Conservation (phyloP, 2,797 vertebrate genomes). For the Xiphophorus birchmanni region DNA sequence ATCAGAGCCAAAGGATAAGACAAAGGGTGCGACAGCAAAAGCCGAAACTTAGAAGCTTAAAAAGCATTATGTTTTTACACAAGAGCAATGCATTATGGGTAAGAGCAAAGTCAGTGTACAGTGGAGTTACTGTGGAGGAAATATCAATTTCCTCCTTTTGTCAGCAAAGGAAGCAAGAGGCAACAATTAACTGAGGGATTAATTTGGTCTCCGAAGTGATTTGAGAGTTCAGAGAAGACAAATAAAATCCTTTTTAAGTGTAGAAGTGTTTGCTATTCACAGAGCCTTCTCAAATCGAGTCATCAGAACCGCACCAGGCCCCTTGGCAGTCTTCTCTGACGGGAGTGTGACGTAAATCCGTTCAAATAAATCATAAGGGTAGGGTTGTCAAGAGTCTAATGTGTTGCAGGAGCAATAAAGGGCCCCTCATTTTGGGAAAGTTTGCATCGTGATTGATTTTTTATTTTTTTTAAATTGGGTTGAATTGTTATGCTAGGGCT, state of each 20-base stretch:
- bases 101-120: slow-evolving; percentile 8
- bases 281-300: background rate
- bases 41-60: background rate
- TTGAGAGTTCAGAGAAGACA: background rate
- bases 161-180: slow-evolving; percentile 20
- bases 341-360: slow-evolving; percentile 41
- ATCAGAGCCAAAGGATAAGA: slow-evolving; percentile 33
- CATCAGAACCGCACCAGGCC: slow-evolving; percentile 15
- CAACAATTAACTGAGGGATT: background rate
- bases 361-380: slow-evolving; percentile 40
- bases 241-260: background rate
- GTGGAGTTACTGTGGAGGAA: slow-evolving; percentile 17
- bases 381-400: slow-evolving; percentile 37
- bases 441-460: background rate
- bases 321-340: slow-evolving; percentile 28
- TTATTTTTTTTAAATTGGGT: background rate
- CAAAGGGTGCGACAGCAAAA: slow-evolving; percentile 45
- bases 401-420: slow-evolving; percentile 32
- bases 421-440: background rate
- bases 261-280: background rate
- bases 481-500: background rate
- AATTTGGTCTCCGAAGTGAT: background rate
- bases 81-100: background rate
- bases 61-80: background rate
- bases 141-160: slow-evolving; percentile 21